Conservation (phyloP, 2,888 invertebrate species). For the Pteria penguin region DNA sequence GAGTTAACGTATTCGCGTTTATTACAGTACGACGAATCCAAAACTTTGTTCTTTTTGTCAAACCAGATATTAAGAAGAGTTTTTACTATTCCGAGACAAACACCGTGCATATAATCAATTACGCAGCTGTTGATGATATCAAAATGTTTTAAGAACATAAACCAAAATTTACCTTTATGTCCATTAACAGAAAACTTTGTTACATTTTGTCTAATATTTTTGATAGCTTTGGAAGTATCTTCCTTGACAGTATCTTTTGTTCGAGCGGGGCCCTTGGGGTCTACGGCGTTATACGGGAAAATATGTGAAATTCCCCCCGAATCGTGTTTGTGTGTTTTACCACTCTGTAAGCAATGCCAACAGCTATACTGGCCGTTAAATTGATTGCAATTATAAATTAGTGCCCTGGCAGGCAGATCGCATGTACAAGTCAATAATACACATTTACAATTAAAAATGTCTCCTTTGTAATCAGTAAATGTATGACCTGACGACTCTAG, state of each 20-base stretch:
- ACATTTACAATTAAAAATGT: slow-evolving; percentile 28
- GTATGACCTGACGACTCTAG: not conserved
- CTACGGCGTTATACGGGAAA: slow-evolving; percentile 4
- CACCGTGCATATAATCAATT: slow-evolving; percentile 38
- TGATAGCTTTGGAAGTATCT: not conserved
- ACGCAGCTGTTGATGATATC: slow-evolving; percentile 32
- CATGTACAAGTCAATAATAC: slow-evolving; percentile 35
- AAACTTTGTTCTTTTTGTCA: slow-evolving; percentile 22
- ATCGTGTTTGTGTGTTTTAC: slow-evolving; percentile 15
- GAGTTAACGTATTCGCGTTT: slow-evolving; percentile 8
- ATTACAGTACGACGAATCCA: slow-evolving; percentile 11
- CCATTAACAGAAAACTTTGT: slow-evolving; percentile 10
- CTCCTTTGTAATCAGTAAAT: slow-evolving; percentile 16
- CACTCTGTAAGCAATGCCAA: slow-evolving; percentile 33
- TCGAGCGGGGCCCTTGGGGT: slow-evolving; percentile 9
- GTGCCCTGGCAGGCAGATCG: slow-evolving; percentile 34
- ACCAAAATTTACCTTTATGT: slow-evolving; percentile 34
- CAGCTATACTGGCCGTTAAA: slow-evolving; percentile 31
- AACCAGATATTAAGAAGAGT: slow-evolving; percentile 34
- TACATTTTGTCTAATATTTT: not conserved
- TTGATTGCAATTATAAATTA: slow-evolving; percentile 35
- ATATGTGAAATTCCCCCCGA: slow-evolving; percentile 22
- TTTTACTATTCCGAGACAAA: slow-evolving; percentile 35
- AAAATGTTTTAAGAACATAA: slow-evolving; percentile 27
- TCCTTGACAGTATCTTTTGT: not conserved